Evolutionary conservation across 2,113 vertebrate genomes (phyloP), one percentile per base, ranked within the genome.

Genomic region (Erythrocercus mccallii): DNA sequence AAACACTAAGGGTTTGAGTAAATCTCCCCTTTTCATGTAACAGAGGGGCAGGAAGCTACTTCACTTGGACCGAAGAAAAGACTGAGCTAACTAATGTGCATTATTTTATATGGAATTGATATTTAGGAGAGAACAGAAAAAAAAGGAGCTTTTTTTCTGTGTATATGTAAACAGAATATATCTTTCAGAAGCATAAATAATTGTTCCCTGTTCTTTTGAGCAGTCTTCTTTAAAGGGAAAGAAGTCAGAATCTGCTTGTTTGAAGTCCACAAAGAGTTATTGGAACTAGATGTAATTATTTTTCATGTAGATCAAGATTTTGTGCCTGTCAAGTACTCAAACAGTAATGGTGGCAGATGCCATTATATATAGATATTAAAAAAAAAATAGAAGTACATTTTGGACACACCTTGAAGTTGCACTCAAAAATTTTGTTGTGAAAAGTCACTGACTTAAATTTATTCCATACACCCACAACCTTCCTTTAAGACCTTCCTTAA

Each of bases 61-160:
- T 72, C 8, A 37, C 15, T 72, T 44, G 19, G 19, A 31, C 3
- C 6, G 56, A 66, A 78, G 2, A 18, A 42, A 58, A 38, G 12
- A 79, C 24, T 25, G 38, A 68, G 8, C 20, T 38, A 54, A 44
- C 1, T 4, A 23, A 7, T 0, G 1, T 31, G 25, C 15, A 27
- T 5, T 33, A 5, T 79, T 85, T 72, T 37, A 56, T 37, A 48
- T 25, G 7, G 15, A 77, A 91, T 31, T 71, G 31, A 33, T 27
- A 47, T 64, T 47, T 60, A n/a, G 9, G 31, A 60, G 6, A 76
- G 12, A 74, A 72, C 2, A 50, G 11, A 53, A 50, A 35, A 35
- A n/a, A 35, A 31, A 66, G 31, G 51, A 66, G 4, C 3, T 76
- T 5, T 25, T 80, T 27, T 62, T 72, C 23, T 45, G 3, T 16